phyloP scores from a whole-genome alignment of 2,888 invertebrate species.

The Urechis unicinctus region DNA sequence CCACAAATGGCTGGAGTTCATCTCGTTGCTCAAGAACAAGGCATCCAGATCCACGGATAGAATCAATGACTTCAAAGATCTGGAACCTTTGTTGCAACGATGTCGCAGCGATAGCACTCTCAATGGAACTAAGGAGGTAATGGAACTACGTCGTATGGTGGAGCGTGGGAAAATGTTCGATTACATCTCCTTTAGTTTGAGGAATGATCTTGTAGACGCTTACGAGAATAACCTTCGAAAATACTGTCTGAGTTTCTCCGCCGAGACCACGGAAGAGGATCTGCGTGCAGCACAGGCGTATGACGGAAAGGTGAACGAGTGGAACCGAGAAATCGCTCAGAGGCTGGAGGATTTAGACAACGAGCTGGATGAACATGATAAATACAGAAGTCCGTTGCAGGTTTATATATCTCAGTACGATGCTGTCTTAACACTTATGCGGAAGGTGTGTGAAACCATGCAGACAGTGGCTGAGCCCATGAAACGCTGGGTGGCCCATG shows the following conservation, averaged over 20 bases:
- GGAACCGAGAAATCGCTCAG: conserved; percentile 24
- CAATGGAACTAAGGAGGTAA: not conserved
- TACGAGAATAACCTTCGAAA: conserved; percentile 15
- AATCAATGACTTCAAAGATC: conserved; percentile 6
- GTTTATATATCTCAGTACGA: conserved; percentile 26
- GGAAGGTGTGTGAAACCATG: conserved; percentile 25
- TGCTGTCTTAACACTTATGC: conserved; percentile 30
- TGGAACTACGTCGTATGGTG: conserved; percentile 7
- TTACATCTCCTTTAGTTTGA: conserved; percentile 12
- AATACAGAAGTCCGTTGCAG: conserved; percentile 13
- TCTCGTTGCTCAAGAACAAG: not conserved
- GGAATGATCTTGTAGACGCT: conserved; percentile 7
- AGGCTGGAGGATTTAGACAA: conserved; percentile 18
- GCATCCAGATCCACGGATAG: not conserved
- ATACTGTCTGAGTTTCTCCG: conserved; percentile 34
- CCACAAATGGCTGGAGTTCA: not conserved
- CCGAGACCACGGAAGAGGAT: conserved; percentile 24
- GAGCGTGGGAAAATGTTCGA: conserved; percentile 17
- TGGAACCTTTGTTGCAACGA: not conserved
- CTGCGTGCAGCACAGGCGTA: conserved; percentile 29
- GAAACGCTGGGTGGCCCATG: conserved; percentile 35
- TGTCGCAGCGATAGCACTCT: not conserved
- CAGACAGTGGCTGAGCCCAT: conserved; percentile 27
- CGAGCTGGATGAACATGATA: conserved; percentile 14
- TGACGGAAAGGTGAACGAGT: conserved; percentile 31